Base-by-base conservation (phyloP, 2,888 invertebrate species). In the Theretra japonica region DNA sequence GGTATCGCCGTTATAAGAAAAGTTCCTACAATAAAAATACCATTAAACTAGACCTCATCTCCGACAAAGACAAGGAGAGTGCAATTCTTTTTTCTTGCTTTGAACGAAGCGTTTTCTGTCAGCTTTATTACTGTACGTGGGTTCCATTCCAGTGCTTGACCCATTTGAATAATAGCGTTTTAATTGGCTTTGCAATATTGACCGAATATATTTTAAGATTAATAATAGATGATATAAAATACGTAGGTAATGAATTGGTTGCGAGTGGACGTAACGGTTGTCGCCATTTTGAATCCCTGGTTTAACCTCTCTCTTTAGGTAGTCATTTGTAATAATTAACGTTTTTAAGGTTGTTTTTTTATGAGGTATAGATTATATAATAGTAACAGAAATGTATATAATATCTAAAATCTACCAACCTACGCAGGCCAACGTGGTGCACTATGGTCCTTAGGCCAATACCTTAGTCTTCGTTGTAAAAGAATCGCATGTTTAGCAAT, bases 11-110 rank as follows among this genome's bases (percentile, higher is more conserved):
- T 65, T 41, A 65, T 23, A 65, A 33, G 4, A 65, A 19, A 65
- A 65, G 62, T 41, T 41, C n/a, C 41, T 65, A 15, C 15, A n/a
- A 48, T 21, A 41, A 30, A 60, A 62, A 65, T 15, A 65, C 11
- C 19, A 60, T 28, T 28, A 65, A 65, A 33, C 41, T n/a, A 62
- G n/a, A n/a, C 25, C 28, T 41, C 33, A 41, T 23, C 41, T 41
- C 41, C 17, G 58, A 58, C 25, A 58, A 25, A 58, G 25, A 25
- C 17, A 33, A 41, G 41, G 21, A 65, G 48, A 65, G 21, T 21
- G 62, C 4, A 21, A 41, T 33, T 1, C 1, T 41, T 65, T 65
- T 62, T 65, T 41, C 41, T 41, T 41, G n/a, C 60, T 21, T 15
- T 15, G 62, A 15, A 4, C 23, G 25, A 15, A 41, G 41, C 21